Conservation (phyloP, 2,888 invertebrate genomes). For the Nebria brevicollis region DNA sequence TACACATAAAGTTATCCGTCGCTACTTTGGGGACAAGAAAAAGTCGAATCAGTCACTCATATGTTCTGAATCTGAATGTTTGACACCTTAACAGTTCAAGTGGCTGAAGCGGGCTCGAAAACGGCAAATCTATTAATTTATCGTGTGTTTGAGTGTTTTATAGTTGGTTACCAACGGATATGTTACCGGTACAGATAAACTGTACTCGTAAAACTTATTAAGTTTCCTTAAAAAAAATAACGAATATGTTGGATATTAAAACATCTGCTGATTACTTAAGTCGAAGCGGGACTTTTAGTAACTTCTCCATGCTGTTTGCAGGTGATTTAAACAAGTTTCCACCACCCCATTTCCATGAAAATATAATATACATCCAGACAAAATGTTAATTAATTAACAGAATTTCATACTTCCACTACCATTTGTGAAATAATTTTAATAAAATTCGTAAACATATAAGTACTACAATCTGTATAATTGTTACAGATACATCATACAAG, state of each 20-base stretch:
- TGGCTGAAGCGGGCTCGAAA: conserved; percentile 18
- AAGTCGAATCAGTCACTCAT: conserved; percentile 61
- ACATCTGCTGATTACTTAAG: conserved; percentile 91
- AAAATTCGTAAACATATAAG: background rate
- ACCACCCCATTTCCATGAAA: background rate
- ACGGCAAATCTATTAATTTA: background rate
- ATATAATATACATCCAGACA: background rate
- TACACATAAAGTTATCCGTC: conserved; percentile 24
- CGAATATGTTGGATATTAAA: conserved; percentile 88
- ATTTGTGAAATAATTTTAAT: too few relatives aligned
- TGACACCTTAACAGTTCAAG: conserved; percentile 23
- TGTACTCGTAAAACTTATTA: too few relatives aligned
- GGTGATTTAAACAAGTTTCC: conserved; percentile 70
- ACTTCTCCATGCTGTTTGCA: conserved; percentile 95
- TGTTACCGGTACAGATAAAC: too few relatives aligned
- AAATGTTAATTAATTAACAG: background rate
- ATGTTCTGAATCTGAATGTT: conserved; percentile 43
- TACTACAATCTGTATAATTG: conserved; percentile 5
- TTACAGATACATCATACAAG: conserved; percentile 87
- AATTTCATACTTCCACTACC: background rate
- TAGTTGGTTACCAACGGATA: too few relatives aligned
- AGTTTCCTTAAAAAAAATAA: too few relatives aligned
- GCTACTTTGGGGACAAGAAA: conserved; percentile 51
- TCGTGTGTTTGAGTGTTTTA: background rate
- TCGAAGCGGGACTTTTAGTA: conserved; percentile 91